phyloP scores from a whole-genome alignment of 2,113 vertebrate species.

The Neotragus moschatus region DNA sequence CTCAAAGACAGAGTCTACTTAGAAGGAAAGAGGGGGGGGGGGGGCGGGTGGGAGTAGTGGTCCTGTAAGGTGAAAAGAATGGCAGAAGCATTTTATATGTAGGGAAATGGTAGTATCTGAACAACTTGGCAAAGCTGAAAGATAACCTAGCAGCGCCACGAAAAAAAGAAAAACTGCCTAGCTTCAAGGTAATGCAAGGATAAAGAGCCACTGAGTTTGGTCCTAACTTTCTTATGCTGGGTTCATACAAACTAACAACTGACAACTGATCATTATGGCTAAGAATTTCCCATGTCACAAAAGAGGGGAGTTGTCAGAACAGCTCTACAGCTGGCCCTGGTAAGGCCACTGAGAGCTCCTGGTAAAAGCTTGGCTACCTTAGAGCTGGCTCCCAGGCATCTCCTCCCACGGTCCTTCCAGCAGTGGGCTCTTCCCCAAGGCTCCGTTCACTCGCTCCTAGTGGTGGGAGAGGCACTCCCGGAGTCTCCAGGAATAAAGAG shows the following conservation, averaged over 20 bases:
- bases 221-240: background rate
- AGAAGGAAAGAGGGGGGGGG: background rate
- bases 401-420: constrained; percentile 18
- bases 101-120: background rate
- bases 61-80: background rate
- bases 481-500: background rate
- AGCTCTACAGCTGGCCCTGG: background rate
- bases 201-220: background rate
- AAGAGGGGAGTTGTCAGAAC: constrained; percentile 18
- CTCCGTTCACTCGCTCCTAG: background rate
- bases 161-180: background rate
- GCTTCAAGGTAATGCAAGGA: background rate
- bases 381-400: background rate
- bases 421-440: background rate
- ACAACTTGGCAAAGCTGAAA: background rate
- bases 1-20: background rate
- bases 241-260: constrained; percentile 12
- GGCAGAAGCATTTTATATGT: background rate
- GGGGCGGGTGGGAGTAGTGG: no score
- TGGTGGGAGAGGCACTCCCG: background rate
- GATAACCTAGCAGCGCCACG: background rate
- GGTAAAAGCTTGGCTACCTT: constrained; percentile 28
- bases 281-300: constrained; percentile 36
- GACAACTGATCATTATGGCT: background rate
- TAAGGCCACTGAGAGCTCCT: background rate